Evolutionary conservation across 1,140 invertebrate genomes (phyloP), one percentile per base, ranked within the genome.

Genomic region (Oncopeltus fasciatus): DNA sequence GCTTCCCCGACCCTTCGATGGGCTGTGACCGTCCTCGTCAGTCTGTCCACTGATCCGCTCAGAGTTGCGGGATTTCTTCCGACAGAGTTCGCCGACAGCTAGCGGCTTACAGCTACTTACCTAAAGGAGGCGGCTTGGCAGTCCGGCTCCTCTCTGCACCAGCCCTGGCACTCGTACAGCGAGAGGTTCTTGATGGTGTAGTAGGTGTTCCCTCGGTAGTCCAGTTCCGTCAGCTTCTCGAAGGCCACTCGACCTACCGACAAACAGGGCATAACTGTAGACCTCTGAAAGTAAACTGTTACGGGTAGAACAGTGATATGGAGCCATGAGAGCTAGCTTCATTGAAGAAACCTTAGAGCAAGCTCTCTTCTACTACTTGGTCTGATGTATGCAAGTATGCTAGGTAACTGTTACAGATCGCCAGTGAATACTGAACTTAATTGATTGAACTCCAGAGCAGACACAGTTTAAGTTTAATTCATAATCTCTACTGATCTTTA

Each of bases 161-260:
- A 94, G 29, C 90, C 90, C 72, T 95, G 90, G 72, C 92, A 95
- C 74, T 95, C 91, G 77, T 92, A 92, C 29, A 95, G 74, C 8
- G 90, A 91, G 27, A 95, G 78, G 74, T 95, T 95, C 69, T 90
- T 84, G 43, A 92, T 90, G 24, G 86, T 94, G 76, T 92, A 94
- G 72, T 95, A 95, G 8, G 88, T 91, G 29, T 85, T 91, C 26
- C 91, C 92, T 49, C 85, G 77, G 72, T 92, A 95, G 73, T 95
- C 92, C 65, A 85, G 84, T 72, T 94, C 90, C 60, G 92, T 94
- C 62, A 95, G 74, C 74, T 95, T 95, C 73, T 95, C 92, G 71
- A 95, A 95, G 1, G 90, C 90, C 69, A 87, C 87, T 67, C 87
- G 82, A 64, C 81, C 86, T 86, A 77, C 44, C 78, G 76, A 64